Conservation (phyloP, 2,113 vertebrate genomes). For the Apaloderma vittatum region DNA sequence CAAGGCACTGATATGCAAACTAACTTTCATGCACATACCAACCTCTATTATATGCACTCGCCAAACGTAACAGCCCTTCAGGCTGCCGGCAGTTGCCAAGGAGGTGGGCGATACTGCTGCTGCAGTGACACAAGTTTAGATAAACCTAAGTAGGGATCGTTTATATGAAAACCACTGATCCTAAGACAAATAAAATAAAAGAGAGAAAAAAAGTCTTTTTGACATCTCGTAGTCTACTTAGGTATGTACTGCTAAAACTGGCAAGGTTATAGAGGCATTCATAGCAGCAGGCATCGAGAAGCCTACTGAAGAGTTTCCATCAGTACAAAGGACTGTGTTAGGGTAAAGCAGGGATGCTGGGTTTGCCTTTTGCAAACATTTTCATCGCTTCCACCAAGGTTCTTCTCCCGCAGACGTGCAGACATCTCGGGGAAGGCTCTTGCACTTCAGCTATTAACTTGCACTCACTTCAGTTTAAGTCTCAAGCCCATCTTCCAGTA, state of each 20-base stretch:
- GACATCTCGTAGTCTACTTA: not conserved
- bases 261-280: not conserved
- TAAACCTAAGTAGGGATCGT: not conserved
- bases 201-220: not conserved
- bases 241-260: not conserved
- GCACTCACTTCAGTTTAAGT: not conserved
- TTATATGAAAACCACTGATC: not conserved
- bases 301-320: not conserved
- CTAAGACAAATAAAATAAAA: not conserved
- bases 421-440: not conserved
- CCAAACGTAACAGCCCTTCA: not conserved
- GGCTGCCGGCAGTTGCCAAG: not conserved
- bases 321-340: accelerated
- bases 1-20: not conserved
- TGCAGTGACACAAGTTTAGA: not conserved
- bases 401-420: not conserved
- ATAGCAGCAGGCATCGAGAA: not conserved
- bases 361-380: not conserved
- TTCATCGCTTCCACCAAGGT: not conserved
- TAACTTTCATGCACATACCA: not conserved
- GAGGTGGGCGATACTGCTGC: not conserved
- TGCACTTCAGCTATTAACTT: not conserved
- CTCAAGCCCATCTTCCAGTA: not conserved
- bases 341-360: not conserved
- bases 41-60: not conserved